A percentile compares a stretch with the other conserved stretches of the same genome.
Evolutionary conservation across 2,113 vertebrate species (phyloP).

Genomic region (Melanostigma gelatinosum): DNA sequence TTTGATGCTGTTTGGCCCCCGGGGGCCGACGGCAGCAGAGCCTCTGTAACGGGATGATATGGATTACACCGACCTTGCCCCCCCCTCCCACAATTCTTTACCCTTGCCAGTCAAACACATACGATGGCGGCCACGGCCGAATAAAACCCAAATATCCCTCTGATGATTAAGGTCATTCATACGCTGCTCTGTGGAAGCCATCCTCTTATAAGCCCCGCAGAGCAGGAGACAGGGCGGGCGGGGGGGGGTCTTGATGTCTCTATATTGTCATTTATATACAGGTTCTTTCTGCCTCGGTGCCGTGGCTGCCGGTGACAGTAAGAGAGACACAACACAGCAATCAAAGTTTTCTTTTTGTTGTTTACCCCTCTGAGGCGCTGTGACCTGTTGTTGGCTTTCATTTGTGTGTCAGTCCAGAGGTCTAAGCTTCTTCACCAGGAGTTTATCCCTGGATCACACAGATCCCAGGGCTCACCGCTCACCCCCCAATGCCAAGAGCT

Average conservation of each 20-base stretch:
- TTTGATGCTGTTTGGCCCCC: constrained; percentile 44
- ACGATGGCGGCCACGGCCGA: constrained; percentile 58
- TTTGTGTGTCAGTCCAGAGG: constrained; percentile 71
- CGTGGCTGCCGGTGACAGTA: not conserved
- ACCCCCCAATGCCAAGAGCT: constrained; percentile 62
- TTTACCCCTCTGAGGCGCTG: constrained; percentile 27
- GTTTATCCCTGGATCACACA: constrained; percentile 78
- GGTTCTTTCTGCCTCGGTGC: constrained; percentile 10
- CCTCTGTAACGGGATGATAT: constrained; percentile 76
- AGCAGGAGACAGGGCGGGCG: not conserved
- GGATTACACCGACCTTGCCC: constrained; percentile 79
- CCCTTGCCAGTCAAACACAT: constrained; percentile 70
- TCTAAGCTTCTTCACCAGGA: constrained; percentile 69
- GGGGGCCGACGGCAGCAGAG: constrained; percentile 48
- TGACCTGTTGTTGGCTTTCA: constrained; percentile 76
- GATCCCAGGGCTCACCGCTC: constrained; percentile 75
- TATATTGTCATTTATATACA: constrained; percentile 19
- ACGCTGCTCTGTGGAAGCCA: constrained; percentile 62
- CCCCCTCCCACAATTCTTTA: constrained; percentile 55
- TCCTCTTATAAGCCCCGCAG: constrained; percentile 59
- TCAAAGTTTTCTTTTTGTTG: constrained; percentile 40
- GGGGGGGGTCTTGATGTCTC: constrained; percentile 35
- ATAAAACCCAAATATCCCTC: constrained; percentile 79
- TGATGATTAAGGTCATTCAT: constrained; percentile 83
- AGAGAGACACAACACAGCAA: constrained; percentile 28